phyloP scores from a whole-genome alignment of 2,888 invertebrate species.

The Eremobia ochroleuca region DNA sequence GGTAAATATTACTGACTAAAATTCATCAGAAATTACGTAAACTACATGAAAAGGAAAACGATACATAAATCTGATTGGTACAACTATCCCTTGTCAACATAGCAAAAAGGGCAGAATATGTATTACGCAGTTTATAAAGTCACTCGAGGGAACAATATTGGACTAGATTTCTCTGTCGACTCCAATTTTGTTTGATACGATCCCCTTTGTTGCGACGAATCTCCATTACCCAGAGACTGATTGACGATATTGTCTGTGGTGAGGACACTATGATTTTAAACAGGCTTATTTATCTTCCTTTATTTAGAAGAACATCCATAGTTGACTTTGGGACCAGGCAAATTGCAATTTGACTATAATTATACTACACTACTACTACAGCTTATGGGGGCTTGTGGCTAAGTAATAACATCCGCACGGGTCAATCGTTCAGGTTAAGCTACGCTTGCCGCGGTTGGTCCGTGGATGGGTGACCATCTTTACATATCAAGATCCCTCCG shows the following conservation, averaged over 20 bases:
- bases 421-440: too few relatives aligned
- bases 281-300: not conserved
- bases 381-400: too few relatives aligned
- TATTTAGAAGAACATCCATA: not conserved
- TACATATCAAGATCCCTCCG: too few relatives aligned
- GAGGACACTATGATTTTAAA: not conserved
- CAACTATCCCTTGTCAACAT: slow-evolving; percentile 9
- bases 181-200: slow-evolving; percentile 31
- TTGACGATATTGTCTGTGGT: slow-evolving; percentile 9
- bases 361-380: not conserved
- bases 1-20: not conserved
- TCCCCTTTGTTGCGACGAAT: slow-evolving; percentile 30
- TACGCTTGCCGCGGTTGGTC: too few relatives aligned
- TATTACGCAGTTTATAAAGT: slow-evolving; percentile 31
- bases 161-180: slow-evolving; percentile 19
- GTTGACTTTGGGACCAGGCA: not conserved
- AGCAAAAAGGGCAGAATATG: slow-evolving; percentile 18
- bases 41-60: not conserved
- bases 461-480: too few relatives aligned
- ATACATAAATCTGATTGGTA: slow-evolving; percentile 9
- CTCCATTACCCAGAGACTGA: slow-evolving; percentile 23
- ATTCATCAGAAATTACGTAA: not conserved
- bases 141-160: slow-evolving; percentile 27
- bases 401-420: too few relatives aligned
- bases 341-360: not conserved